phyloP scores from a whole-genome alignment of 1,140 invertebrate genomes.

The Orussus abietinus region DNA sequence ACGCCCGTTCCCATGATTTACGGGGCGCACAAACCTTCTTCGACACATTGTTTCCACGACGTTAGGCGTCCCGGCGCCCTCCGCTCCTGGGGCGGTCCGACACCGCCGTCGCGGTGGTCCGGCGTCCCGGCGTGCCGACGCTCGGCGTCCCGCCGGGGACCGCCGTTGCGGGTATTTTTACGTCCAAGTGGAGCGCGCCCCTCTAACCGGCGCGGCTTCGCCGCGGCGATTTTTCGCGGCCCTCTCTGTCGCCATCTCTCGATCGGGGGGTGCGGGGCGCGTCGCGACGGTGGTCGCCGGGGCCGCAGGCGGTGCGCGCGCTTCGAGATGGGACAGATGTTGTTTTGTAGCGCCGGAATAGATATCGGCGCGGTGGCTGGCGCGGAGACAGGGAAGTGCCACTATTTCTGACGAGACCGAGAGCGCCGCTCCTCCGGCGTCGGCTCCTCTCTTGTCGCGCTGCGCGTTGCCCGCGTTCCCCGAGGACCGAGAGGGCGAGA shows the following conservation, averaged over 20 bases:
- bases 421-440: slow-evolving; percentile 4
- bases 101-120: no score
- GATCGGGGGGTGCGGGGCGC: background rate
- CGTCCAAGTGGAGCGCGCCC: slow-evolving; percentile 33
- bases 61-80: slow-evolving; percentile 23
- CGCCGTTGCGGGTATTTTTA: slow-evolving; percentile 37
- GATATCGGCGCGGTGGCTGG: slow-evolving; percentile 51
- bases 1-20: slow-evolving; percentile 48
- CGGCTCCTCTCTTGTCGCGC: background rate
- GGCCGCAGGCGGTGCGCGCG: background rate
- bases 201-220: slow-evolving; percentile 5
- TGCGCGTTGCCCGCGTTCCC: slow-evolving; percentile 8
- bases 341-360: slow-evolving; percentile 54
- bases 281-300: background rate
- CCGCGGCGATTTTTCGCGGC: no score
- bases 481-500: no score
- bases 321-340: slow-evolving; percentile 31
- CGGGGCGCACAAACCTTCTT: slow-evolving; percentile 41
- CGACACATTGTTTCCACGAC: slow-evolving; percentile 37
- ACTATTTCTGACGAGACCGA: slow-evolving; percentile 53
- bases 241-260: background rate
- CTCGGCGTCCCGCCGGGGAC: slow-evolving; percentile 13
- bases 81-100: slow-evolving; percentile 12
- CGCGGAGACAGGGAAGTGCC: slow-evolving; percentile 48
- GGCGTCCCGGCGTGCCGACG: no score